phyloP scores from a whole-genome alignment of 1,140 invertebrate genomes.

The Cardiocondyla obscurior region DNA sequence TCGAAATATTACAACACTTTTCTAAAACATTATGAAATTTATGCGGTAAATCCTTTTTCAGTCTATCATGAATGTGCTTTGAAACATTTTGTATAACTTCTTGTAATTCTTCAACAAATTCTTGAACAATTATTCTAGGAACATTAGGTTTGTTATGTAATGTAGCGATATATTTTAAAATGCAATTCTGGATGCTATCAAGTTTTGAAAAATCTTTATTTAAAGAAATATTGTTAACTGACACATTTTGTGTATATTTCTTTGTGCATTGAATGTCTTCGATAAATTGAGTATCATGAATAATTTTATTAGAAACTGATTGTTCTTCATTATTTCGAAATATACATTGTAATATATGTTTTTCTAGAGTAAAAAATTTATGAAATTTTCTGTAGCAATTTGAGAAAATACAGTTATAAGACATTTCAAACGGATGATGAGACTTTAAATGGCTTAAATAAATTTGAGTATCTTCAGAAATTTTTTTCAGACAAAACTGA shows the following conservation, averaged over 20 bases:
- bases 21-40: background rate
- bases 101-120: background rate
- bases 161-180: background rate
- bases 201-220: background rate
- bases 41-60: background rate
- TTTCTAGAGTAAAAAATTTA: background rate
- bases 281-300: background rate
- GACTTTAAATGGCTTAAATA: background rate
- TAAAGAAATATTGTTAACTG: background rate
- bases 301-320: background rate
- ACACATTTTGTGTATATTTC: background rate
- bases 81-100: background rate
- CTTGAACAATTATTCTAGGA: background rate
- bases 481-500: background rate
- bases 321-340: background rate
- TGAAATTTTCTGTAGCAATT: background rate
- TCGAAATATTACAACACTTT: background rate
- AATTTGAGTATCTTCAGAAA: background rate
- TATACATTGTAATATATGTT: background rate
- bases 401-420: background rate
- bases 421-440: background rate
- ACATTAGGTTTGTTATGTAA: background rate
- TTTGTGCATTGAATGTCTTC: background rate
- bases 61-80: background rate
- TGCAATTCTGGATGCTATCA: background rate